Evolutionary conservation across 1,140 invertebrate genomes (phyloP).

Genomic region (Octopus sinensis): DNA sequence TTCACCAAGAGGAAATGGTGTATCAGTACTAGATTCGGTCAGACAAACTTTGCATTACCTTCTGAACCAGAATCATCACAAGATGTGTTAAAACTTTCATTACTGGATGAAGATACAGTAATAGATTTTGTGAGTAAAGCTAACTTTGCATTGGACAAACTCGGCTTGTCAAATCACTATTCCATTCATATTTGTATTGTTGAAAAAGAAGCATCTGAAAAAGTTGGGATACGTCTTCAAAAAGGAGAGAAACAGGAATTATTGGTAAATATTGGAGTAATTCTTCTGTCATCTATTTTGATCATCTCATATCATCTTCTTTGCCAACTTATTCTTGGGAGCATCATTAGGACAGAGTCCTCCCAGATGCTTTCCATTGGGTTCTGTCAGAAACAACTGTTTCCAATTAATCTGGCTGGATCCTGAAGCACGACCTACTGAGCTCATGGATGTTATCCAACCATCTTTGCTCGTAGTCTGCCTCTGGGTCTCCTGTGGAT

Average conservation of each 20-base stretch:
- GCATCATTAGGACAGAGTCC: too few relatives aligned
- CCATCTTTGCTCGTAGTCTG: too few relatives aligned
- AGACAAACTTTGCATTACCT: not conserved
- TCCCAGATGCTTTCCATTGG: too few relatives aligned
- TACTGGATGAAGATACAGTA: not conserved
- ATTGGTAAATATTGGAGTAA: constrained; percentile 6
- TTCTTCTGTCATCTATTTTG: too few relatives aligned
- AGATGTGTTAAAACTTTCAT: not conserved
- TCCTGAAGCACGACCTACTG: too few relatives aligned
- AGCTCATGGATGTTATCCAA: too few relatives aligned
- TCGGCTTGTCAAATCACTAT: constrained; percentile 19
- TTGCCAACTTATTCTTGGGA: too few relatives aligned
- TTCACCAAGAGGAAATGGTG: constrained; percentile 7
- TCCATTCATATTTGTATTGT: constrained; percentile 28
- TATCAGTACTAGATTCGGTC: not conserved
- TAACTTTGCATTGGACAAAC: constrained; percentile 28
- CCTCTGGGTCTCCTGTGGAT: too few relatives aligned
- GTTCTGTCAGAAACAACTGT: too few relatives aligned
- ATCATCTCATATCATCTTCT: too few relatives aligned
- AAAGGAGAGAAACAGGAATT: constrained; percentile 19
- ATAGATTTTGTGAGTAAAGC: constrained; percentile 18
- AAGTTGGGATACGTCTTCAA: constrained; percentile 25
- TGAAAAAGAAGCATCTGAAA: constrained; percentile 8
- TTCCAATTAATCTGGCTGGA: too few relatives aligned
- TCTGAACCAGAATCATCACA: not conserved